Conservation (phyloP, 2,888 invertebrate genomes). For the Tetranychus truncatus region DNA sequence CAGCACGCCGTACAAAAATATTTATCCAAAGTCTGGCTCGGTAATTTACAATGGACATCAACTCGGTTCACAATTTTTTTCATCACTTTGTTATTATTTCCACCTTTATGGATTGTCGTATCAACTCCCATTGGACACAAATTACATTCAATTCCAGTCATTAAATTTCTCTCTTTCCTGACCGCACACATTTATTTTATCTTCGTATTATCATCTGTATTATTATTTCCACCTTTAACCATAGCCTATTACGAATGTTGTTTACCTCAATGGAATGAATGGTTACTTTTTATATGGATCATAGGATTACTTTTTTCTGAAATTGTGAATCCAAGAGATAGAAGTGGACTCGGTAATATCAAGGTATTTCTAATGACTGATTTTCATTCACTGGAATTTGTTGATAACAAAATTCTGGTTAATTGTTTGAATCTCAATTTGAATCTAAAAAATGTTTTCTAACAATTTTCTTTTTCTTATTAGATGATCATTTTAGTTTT, state of each 20-base stretch:
- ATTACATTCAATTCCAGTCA: slow-evolving; percentile 93
- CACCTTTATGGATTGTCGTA: slow-evolving; percentile 87
- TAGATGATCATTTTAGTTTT: slow-evolving; percentile 39
- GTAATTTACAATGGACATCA: slow-evolving; percentile 84
- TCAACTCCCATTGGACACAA: slow-evolving; percentile 84
- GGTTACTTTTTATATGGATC: slow-evolving; percentile 81
- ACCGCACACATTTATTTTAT: slow-evolving; percentile 96
- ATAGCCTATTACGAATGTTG: slow-evolving; percentile 40
- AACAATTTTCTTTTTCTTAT: not conserved
- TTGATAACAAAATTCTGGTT: too few species aligned
- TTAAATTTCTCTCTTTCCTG: slow-evolving; percentile 98
- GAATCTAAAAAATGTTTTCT: not conserved
- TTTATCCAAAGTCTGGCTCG: slow-evolving; percentile 78
- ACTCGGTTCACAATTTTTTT: slow-evolving; percentile 85
- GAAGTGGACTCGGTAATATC: slow-evolving; percentile 78
- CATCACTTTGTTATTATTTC: slow-evolving; percentile 74
- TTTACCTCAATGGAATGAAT: slow-evolving; percentile 86
- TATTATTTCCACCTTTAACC: slow-evolving; percentile 33
- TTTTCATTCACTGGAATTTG: not conserved
- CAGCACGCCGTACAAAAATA: slow-evolving; percentile 94
- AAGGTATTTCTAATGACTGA: slow-evolving; percentile 30
- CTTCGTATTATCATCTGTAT: slow-evolving; percentile 66
- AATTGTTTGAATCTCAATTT: too few species aligned
- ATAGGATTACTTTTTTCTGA: slow-evolving; percentile 86
- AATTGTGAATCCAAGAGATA: slow-evolving; percentile 90